phyloP scores from a whole-genome alignment of 2,888 invertebrate genomes.

The Seladonia tumulorum region DNA sequence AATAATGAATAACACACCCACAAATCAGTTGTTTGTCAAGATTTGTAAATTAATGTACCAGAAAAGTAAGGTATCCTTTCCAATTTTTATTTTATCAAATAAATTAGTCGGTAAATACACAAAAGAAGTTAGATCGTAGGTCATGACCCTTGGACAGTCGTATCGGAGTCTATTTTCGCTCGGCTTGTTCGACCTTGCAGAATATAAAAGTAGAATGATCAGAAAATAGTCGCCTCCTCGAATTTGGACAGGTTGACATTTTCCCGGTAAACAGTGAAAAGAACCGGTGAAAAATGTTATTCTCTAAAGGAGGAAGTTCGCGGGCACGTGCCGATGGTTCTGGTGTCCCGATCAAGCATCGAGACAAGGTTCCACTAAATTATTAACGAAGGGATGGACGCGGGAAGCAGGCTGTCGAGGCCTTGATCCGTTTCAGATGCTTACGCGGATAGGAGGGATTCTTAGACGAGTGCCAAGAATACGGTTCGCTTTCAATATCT shows the following conservation, averaged over 20 bases:
- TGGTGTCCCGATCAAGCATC: neutral
- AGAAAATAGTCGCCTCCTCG: neutral
- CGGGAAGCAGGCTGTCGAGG: conserved; percentile 16
- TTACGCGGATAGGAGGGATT: conserved; percentile 20
- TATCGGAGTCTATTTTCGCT: too few relatives aligned
- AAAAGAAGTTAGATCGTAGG: too few relatives aligned
- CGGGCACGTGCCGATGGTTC: neutral
- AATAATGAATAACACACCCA: neutral
- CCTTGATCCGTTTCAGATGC: conserved; percentile 39
- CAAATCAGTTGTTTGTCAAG: too few relatives aligned
- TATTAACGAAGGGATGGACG: conserved; percentile 32
- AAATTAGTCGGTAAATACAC: too few relatives aligned
- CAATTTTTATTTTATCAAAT: too few relatives aligned
- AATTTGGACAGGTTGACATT: neutral
- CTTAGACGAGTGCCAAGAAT: conserved; percentile 1
- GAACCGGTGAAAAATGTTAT: neutral
- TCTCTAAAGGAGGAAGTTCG: neutral
- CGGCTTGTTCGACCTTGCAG: neutral
- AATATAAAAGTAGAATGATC: neutral
- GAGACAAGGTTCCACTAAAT: conserved; percentile 23
- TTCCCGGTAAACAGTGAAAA: neutral
- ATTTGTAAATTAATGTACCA: too few relatives aligned
- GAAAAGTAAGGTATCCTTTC: too few relatives aligned
- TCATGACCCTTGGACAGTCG: too few relatives aligned
- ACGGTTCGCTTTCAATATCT: conserved; percentile 6